Evolutionary conservation across 2,113 vertebrate species (phyloP), one percentile per base, ranked within the genome.

Genomic region (Euleptes europaea): DNA sequence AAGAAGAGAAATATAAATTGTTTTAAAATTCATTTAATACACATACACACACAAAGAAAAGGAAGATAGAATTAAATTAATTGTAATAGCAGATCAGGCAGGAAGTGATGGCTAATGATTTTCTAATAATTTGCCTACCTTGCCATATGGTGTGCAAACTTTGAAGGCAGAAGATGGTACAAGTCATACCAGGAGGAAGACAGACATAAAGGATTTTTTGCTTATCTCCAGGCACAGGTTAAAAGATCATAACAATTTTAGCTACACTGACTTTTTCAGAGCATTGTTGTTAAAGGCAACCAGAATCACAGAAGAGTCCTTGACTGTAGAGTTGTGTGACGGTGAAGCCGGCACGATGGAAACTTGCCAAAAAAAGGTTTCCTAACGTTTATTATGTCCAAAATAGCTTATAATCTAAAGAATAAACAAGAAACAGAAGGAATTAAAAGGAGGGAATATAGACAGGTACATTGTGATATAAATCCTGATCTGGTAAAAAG

Each of bases 71-170:
- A 51, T 51, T 51, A 13, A 51, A 51, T n/a, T 69, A 69, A 69
- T 69, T 69, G 65, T 33, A 69, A n/a, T 15, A 69, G 60, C 33
- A 66, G 49, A 78, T 42, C 86, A 78, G 76, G 15, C 33, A 0
- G 4, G 10, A 42, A 86, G 19, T 77, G 51, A 89, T 91, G 0
- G 72, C 88, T 69, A 88, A 26, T 87, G 92, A 70, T 70, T 35
- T 17, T 35, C 33, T 70, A 70, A 19, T 70, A 17, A 67, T 33
- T 67, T 33, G 5, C n/a, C 66, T 67, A 67, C 66, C 66, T 89
- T 91, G 82, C 88, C 91, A 93, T 94, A 31, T 70, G 33, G 33
- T 70, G 15, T 38, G 33, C 33, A 70, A 4, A 19, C 33, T 35
- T 38, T 70, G 69, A 3, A 38, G 35, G 69, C 1, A 40, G 33